Percentiles rank a stretch among this genome's conserved stretches.
Conservation (phyloP, 1,140 invertebrate genomes). For the Ips typographus region DNA sequence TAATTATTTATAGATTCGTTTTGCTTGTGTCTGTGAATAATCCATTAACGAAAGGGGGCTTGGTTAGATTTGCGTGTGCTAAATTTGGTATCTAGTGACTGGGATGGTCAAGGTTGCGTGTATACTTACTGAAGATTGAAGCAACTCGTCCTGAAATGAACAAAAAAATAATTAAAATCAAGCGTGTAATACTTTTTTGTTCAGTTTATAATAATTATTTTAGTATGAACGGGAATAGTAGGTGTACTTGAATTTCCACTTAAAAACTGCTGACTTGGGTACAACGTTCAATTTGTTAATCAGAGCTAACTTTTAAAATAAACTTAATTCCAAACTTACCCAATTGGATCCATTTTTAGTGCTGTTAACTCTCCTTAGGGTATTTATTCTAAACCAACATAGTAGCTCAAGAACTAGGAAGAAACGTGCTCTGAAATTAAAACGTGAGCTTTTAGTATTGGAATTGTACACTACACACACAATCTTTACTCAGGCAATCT, state of each 20-base stretch:
- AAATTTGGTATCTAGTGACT: neutral
- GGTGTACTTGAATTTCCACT: no score
- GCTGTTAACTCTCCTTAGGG: neutral
- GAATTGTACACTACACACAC: neutral
- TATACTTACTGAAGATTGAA: slow-evolving; percentile 45
- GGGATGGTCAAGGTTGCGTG: neutral
- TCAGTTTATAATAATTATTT: no score
- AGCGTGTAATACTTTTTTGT: neutral
- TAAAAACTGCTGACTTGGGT: no score
- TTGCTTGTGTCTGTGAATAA: neutral
- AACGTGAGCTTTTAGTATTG: neutral
- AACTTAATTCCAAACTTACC: slow-evolving; percentile 1
- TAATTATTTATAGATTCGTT: neutral
- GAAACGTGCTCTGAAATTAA: neutral
- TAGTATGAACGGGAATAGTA: no score
- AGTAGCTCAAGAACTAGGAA: neutral
- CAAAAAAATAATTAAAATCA: slow-evolving; percentile 20
- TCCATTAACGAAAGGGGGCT: neutral
- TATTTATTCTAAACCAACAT: neutral
- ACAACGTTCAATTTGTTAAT: neutral
- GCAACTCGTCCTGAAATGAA: slow-evolving; percentile 44
- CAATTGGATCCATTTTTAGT: slow-evolving; percentile 24
- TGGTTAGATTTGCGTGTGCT: neutral
- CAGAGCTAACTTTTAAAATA: neutral
- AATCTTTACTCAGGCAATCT: neutral